Conservation (phyloP, 2,888 invertebrate genomes). For the Autographa gamma region DNA sequence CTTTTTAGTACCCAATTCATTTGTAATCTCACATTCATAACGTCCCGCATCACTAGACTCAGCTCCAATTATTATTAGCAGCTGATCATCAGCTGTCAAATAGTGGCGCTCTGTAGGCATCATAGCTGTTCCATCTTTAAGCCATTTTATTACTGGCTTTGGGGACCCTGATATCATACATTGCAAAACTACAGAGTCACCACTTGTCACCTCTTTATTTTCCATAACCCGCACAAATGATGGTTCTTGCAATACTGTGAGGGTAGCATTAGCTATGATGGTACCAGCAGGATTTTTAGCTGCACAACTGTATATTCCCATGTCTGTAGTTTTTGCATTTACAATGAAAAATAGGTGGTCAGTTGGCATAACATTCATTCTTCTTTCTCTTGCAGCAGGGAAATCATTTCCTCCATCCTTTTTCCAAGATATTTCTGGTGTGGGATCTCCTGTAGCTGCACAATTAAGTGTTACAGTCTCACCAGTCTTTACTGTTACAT, state of each 20-base stretch:
- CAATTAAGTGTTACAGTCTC: conserved; percentile 96
- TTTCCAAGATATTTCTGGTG: conserved; percentile 96
- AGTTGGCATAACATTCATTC: conserved; percentile 97
- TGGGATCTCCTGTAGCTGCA: conserved; percentile 96
- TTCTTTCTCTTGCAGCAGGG: conserved; percentile 97
- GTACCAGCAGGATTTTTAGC: conserved; percentile 97
- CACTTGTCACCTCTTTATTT: conserved; percentile 94
- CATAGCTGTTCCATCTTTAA: conserved; percentile 94
- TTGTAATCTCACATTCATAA: conserved; percentile 97
- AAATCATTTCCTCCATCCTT: conserved; percentile 98
- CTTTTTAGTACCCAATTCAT: conserved; percentile 93
- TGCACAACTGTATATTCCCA: conserved; percentile 97
- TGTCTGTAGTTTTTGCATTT: conserved; percentile 96
- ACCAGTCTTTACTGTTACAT: conserved; percentile 95
- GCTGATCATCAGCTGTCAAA: conserved; percentile 95
- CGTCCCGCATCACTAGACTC: conserved; percentile 93
- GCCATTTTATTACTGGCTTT: conserved; percentile 94
- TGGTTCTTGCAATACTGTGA: conserved; percentile 95
- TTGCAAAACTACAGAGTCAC: conserved; percentile 95
- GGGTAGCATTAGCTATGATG: conserved; percentile 95
- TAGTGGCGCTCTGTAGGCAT: conserved; percentile 94
- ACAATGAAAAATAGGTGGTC: conserved; percentile 98
- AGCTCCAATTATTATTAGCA: conserved; percentile 95
- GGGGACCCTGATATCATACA: conserved; percentile 96
- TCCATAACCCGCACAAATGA: conserved; percentile 96